These are phyloP conservation scores for Cassiopea xamachana DNA, from an alignment of 30 jellyfish, hydroid and myxozoan species.

Conservation along the genomic window DNA sequence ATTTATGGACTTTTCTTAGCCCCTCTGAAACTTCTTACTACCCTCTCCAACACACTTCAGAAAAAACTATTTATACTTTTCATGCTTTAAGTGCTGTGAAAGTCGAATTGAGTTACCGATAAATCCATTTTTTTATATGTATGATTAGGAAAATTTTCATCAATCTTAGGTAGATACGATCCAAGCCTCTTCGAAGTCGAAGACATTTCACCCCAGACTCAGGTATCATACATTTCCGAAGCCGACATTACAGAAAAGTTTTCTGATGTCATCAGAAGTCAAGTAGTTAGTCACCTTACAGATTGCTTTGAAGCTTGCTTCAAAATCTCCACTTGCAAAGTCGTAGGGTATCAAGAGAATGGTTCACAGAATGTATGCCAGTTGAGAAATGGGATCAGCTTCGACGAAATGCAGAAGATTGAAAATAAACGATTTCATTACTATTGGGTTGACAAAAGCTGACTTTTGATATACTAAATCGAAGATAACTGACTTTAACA, in stretches of 20 bases:
- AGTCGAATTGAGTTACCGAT: too few relatives aligned
- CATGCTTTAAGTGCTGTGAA: too few relatives aligned
- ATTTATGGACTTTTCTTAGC: too few relatives aligned
- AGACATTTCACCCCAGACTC: slow-evolving; percentile 9
- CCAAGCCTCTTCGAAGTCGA: slow-evolving; percentile 16
- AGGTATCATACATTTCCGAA: neutral
- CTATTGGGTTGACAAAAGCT: slow-evolving; percentile 21
- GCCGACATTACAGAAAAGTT: neutral
- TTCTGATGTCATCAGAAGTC: neutral
- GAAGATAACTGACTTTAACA: neutral
- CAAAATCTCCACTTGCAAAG: slow-evolving; percentile 1
- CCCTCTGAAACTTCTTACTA: too few relatives aligned
- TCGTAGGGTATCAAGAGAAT: slow-evolving; percentile 17
- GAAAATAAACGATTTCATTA: slow-evolving; percentile 7
- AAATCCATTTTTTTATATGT: neutral
- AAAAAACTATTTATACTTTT: too few relatives aligned
- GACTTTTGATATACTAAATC: neutral
- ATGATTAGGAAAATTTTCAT: neutral
- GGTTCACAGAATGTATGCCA: slow-evolving; percentile 1
- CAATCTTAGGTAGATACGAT: slow-evolving; percentile 41
- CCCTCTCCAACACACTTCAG: too few relatives aligned
- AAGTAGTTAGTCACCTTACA: neutral
- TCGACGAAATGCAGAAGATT: neutral
- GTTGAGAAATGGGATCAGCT: slow-evolving; percentile 6
- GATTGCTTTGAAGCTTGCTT: slow-evolving; percentile 14